Percentiles rank a stretch among this genome's conserved stretches.
phyloP scores from a whole-genome alignment of 2,797 vertebrate genomes.

The Rhabdophis nuchalis region DNA sequence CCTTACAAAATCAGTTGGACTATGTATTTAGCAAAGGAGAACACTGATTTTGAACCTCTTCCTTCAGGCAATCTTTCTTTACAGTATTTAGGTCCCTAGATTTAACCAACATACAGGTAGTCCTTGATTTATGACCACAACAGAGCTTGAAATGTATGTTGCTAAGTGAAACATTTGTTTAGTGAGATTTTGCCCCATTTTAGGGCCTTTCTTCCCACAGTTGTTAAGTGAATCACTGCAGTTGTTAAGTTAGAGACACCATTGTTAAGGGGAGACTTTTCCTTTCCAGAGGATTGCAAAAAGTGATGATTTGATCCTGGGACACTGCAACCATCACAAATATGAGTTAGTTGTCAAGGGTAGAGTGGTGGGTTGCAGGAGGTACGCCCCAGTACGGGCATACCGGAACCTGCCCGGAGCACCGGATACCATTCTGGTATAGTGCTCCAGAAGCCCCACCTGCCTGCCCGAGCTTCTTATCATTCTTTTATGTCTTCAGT shows the following conservation, averaged over 20 bases:
- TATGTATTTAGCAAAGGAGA: constrained; percentile 4
- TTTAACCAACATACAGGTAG: background rate
- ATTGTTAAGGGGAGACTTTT: background rate
- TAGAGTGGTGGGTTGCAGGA: too few relatives aligned
- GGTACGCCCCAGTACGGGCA: too few relatives aligned
- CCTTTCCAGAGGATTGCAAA: background rate
- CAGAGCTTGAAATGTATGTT: background rate
- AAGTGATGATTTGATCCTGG: too few relatives aligned
- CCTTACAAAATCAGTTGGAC: background rate
- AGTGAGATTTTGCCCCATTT: background rate
- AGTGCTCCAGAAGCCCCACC: too few relatives aligned
- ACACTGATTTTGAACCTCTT: background rate
- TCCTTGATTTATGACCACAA: background rate
- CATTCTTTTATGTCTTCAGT: too few relatives aligned
- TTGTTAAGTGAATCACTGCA: background rate
- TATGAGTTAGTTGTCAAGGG: background rate
- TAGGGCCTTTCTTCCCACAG: background rate
- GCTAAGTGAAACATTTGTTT: background rate
- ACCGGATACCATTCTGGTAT: too few relatives aligned
- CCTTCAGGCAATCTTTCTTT: constrained; percentile 19
- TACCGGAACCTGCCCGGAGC: too few relatives aligned
- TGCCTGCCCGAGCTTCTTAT: too few relatives aligned
- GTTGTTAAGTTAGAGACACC: background rate
- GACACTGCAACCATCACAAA: background rate
- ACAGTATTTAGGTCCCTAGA: background rate